Base-by-base conservation (phyloP, 2,797 vertebrate species). In the Cetoscarus ocellatus region DNA sequence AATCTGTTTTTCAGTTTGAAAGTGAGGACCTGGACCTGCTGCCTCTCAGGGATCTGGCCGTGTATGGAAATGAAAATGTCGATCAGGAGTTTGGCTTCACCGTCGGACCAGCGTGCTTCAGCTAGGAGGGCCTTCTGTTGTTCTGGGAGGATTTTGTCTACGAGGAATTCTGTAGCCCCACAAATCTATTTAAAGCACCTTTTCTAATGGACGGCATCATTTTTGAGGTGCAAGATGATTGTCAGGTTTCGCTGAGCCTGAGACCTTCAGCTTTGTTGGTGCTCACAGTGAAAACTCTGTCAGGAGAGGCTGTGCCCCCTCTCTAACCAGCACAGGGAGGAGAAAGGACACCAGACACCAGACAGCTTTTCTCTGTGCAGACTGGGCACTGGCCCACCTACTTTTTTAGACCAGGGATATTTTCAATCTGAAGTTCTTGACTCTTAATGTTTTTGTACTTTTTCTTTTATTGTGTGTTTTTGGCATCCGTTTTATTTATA, bases 61-160 rank as follows among this genome's bases (percentile, higher is more conserved):
- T 96, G 40, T 93, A 94, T 45, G 94, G 94, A 74, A 88, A 91
- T 17, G 90, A 90, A 0, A 88, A 94, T 0, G 3, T 80, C 51
- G 82, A 81, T 0, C 93, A 93, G 84, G 90, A 93, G 53, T 96
- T 95, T 59, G 94, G 94, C 49, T 96, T 96, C 91, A 94, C 91
- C 14, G 70, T 96, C 0, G 96, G 95, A 65, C 94, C 94, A 0
- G 95, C 93, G 19, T 96, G 96, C 87, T 96, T 96, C 89, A 95
- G 94, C 87, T 96, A 94, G 92, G 44, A 60, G 40, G 8, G 9
- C 38, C 19, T 8, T 14, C 36, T 15, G 35, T 71, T 18, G 52
- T 57, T 55, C 2, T 15, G 13, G 43, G 43, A 42, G 11, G 17
- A 5, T 1, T 53, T 19, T 42, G 13, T 55, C n/a, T 56, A 38